Evolutionary conservation across 2,888 invertebrate species (phyloP), one percentile per base, ranked within the genome.

Genomic region (Julus scanicus): DNA sequence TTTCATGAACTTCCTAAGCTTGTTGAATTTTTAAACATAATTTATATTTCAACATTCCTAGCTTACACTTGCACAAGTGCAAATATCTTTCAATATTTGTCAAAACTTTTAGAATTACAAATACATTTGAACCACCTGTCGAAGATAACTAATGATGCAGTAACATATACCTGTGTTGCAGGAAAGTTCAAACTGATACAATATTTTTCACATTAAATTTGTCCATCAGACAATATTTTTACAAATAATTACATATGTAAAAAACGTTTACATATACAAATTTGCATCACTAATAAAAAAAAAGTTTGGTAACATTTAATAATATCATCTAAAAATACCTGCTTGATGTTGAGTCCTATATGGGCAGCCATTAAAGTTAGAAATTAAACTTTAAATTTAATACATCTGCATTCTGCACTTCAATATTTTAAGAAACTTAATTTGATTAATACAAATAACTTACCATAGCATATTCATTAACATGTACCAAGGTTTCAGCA

Each of bases 391-490:
- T 37, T 57, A 13, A 49, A 4, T 86, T 37, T 57, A 6, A 86
- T 48, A 48, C 49, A 13, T 17, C 86, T 9, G 13, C 49, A 49
- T 6, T 17, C 86, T 9, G 13, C 49, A 49, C 13, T 13, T 49
- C 49, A 49, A 49, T 13, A 13, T 8, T 13, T 13, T 49, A 13
- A 49, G 49, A 13, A 49, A n/a, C 49, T 44, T 86, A 37, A 88
- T 85, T n/a, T 44, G 20, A 86, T 20, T 37, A 88, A 49, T 86
- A 2, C 5, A 15, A 57, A 9, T 17, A 86, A 20, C 84, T 49
- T 90, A 94, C 94, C 93, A 92, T 91, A 4, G 94, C 94, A 91
- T 94, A 94, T 80, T 94, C 93, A 84, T 92, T 91, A 1, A 94
- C 93, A 89, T 94, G 93, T 8, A 91, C 90, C 39, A 92, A 90